Percentiles rank a stretch among this genome's conserved stretches.
These are phyloP conservation scores for Eupithecia inturbata DNA, from an alignment of 2,888 invertebrate species.

Conservation along the genomic window DNA sequence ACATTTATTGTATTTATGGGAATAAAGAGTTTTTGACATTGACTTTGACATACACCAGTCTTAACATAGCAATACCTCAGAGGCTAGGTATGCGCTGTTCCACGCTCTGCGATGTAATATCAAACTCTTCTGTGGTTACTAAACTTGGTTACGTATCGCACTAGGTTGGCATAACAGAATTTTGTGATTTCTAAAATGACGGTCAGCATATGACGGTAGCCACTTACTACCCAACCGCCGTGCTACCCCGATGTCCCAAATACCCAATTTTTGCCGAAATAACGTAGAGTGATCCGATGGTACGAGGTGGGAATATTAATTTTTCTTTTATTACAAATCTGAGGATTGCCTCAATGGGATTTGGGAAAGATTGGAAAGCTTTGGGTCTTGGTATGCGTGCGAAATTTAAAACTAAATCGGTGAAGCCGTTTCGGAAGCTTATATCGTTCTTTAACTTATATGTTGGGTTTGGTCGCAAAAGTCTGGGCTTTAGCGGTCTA, in stretches of 20 bases:
- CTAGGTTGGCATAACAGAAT: too few relatives aligned
- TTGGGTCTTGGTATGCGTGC: conserved; percentile 18
- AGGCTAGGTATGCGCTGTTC: too few relatives aligned
- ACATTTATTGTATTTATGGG: too few relatives aligned
- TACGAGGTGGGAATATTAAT: conserved; percentile 67
- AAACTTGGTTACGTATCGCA: too few relatives aligned
- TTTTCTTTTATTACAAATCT: conserved; percentile 48
- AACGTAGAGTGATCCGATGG: conserved; percentile 68
- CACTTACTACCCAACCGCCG: not conserved
- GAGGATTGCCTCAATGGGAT: conserved; percentile 31
- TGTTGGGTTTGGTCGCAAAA: not conserved
- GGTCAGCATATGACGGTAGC: conserved; percentile 2
- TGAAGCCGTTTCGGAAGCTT: not conserved
- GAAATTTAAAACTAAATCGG: conserved; percentile 17
- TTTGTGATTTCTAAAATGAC: not conserved
- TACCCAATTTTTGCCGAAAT: conserved; percentile 68
- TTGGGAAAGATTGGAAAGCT: conserved; percentile 31
- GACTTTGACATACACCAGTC: too few relatives aligned
- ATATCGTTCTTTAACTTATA: not conserved
- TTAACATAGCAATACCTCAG: too few relatives aligned
- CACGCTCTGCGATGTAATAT: too few relatives aligned
- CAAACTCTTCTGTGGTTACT: too few relatives aligned
- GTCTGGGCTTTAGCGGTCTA: not conserved
- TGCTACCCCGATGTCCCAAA: conserved; percentile 57
- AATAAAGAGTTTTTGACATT: too few relatives aligned